Conservation (phyloP, 2,888 invertebrate species). For the Drosophila atroscutellata region DNA sequence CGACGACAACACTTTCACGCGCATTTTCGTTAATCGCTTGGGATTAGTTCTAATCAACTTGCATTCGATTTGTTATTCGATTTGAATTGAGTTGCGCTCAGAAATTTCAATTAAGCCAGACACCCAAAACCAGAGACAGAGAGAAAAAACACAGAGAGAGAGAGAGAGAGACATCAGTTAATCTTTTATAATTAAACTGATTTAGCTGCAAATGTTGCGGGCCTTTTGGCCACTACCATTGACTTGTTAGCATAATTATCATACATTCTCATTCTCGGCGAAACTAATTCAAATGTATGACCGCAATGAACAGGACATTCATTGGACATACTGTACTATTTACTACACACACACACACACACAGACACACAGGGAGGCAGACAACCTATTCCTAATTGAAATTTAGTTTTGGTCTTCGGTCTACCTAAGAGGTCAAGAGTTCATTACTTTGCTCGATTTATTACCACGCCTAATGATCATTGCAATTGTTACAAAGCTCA, state of each 20-base stretch:
- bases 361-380: no score
- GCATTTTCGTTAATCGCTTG: slow-evolving; percentile 75
- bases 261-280: slow-evolving; percentile 69
- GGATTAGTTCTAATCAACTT: slow-evolving; percentile 76
- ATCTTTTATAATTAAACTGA: slow-evolving; percentile 81
- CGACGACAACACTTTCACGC: slow-evolving; percentile 71
- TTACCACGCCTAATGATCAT: slow-evolving; percentile 27
- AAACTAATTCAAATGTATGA: slow-evolving; percentile 67
- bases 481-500: slow-evolving; percentile 30
- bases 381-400: slow-evolving; percentile 63
- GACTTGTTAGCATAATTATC: slow-evolving; percentile 79
- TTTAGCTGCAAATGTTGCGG: slow-evolving; percentile 45
- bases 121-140: background rate
- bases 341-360: slow-evolving; percentile 9
- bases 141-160: background rate
- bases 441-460: slow-evolving; percentile 27
- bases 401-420: slow-evolving; percentile 64
- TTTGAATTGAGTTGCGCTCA: slow-evolving; percentile 67
- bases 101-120: slow-evolving; percentile 73
- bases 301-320: slow-evolving; percentile 55
- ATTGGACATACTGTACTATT: slow-evolving; percentile 48
- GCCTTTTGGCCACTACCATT: slow-evolving; percentile 38
- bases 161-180: slow-evolving; percentile 43
- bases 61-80: slow-evolving; percentile 66
- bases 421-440: slow-evolving; percentile 48